Evolutionary conservation across 2,113 vertebrate species (phyloP).

Genomic region (Tychaedon coryphoeus): DNA sequence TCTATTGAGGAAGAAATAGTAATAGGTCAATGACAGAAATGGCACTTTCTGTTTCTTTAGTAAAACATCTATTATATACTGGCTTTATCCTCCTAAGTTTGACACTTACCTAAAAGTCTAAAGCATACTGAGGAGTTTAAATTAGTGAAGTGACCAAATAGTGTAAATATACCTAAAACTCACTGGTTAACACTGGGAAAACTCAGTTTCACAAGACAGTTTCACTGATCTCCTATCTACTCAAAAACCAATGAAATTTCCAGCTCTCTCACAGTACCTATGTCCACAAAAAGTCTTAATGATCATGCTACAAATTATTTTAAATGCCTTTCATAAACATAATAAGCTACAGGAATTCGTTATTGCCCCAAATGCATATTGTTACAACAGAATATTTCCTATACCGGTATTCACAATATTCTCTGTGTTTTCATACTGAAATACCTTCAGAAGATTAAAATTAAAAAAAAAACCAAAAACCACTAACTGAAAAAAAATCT

Average conservation of each 20-base stretch:
- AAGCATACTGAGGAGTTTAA: background rate
- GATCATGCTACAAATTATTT: background rate
- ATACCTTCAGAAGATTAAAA: background rate
- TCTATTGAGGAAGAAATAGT: background rate
- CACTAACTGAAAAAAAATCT: background rate
- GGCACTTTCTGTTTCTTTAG: background rate
- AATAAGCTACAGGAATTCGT: background rate
- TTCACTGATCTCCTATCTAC: background rate
- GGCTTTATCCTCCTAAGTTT: background rate
- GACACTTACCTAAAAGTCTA: background rate
- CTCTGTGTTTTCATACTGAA: background rate
- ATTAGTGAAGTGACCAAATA: background rate
- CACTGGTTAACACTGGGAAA: background rate
- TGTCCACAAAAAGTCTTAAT: background rate
- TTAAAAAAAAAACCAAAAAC: background rate
- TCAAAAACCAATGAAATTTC: accelerated
- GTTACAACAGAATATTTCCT: background rate
- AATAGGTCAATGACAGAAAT: background rate
- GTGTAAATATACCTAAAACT: accelerated
- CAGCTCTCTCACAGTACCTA: background rate
- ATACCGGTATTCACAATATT: background rate
- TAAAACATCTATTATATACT: background rate
- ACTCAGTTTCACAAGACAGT: background rate
- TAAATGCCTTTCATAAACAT: background rate
- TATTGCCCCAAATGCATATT: background rate